Evolutionary conservation across 1,140 invertebrate species (phyloP).

Genomic region (Phocides pigmalion): DNA sequence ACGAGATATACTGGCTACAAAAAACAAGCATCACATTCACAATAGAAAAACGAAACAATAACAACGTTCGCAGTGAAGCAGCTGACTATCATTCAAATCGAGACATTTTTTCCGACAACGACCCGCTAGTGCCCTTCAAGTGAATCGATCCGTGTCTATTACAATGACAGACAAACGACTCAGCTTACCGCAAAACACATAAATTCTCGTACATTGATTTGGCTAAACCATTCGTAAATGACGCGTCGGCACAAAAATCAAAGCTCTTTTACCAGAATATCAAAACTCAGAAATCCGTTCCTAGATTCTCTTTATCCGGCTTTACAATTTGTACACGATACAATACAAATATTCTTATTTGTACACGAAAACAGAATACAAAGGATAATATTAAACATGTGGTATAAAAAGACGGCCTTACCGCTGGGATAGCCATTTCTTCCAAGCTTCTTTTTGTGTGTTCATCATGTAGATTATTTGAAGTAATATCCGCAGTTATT

Average conservation of each 20-base stretch:
- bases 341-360: no score
- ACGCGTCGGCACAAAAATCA: background rate
- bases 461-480: no score
- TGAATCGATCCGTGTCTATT: conserved; percentile 34
- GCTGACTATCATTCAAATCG: conserved; percentile 19
- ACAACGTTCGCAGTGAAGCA: conserved; percentile 1
- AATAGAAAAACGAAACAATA: conserved; percentile 2
- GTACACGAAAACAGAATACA: no score
- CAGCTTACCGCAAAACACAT: background rate
- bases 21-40: background rate
- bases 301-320: no score
- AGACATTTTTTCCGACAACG: conserved; percentile 26
- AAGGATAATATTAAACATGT: no score
- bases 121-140: conserved; percentile 25
- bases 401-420: no score
- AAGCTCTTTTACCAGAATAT: background rate
- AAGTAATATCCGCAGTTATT: no score
- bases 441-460: no score
- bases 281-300: background rate
- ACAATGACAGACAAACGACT: conserved; percentile 28
- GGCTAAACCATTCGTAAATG: background rate
- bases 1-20: no score
- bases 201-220: background rate
- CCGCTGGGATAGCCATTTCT: no score
- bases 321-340: no score